Evolutionary conservation across 2,797 vertebrate species (phyloP).

Genomic region (Carduelis carduelis): DNA sequence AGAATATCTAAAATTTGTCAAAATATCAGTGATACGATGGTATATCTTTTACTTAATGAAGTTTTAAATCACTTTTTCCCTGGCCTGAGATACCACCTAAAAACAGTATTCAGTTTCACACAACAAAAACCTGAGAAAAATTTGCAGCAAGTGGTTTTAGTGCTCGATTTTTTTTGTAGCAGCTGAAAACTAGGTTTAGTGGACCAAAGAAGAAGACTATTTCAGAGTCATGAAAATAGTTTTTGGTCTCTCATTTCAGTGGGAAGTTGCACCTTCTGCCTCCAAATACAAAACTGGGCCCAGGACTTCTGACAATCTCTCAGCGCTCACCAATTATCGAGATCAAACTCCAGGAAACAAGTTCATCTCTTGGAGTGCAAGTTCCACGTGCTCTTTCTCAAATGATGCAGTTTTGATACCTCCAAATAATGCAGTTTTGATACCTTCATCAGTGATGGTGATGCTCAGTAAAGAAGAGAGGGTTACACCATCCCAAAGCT

Average conservation of each 20-base stretch:
- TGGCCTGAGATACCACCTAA: background rate
- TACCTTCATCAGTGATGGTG: background rate
- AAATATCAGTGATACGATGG: background rate
- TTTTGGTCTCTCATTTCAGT: background rate
- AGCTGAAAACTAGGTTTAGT: background rate
- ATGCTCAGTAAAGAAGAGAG: background rate
- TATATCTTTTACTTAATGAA: background rate
- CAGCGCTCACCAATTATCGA: accelerated
- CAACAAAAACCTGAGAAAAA: background rate
- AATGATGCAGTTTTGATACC: background rate
- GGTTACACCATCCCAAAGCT: background rate
- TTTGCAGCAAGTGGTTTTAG: background rate
- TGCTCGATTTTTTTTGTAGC: accelerated
- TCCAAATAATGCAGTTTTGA: background rate
- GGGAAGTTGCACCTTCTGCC: background rate
- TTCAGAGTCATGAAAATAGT: background rate
- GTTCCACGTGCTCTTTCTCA: background rate
- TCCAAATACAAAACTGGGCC: background rate
- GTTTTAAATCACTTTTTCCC: background rate
- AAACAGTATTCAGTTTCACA: background rate
- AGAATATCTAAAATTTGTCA: background rate
- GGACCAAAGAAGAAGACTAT: background rate
- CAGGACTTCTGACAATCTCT: background rate
- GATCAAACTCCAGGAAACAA: background rate
- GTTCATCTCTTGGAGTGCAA: background rate